Percentiles rank a stretch among this genome's conserved stretches.
Conservation (phyloP, 1,140 invertebrate species). For the Metaphire vulgaris region DNA sequence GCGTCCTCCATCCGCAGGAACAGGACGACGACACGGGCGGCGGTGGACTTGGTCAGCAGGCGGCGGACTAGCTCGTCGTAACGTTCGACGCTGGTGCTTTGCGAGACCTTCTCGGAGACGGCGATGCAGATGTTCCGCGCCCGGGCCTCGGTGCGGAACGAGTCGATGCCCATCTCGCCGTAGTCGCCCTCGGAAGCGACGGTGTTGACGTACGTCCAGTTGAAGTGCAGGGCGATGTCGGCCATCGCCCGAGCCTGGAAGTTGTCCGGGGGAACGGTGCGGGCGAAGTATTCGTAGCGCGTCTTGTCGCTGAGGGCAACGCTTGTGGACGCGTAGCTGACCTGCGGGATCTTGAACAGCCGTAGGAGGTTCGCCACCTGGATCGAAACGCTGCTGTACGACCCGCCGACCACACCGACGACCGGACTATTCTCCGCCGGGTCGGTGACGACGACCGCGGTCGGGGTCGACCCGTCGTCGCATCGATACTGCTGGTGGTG, state of each 20-base stretch:
- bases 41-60: constrained; percentile 58
- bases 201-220: constrained; percentile 65
- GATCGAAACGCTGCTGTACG: constrained; percentile 62
- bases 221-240: constrained; percentile 59
- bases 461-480: constrained; percentile 43
- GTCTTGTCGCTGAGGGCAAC: constrained; percentile 64
- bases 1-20: constrained; percentile 65
- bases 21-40: constrained; percentile 61
- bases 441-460: too few relatives aligned
- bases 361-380: constrained; percentile 64
- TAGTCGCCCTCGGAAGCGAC: constrained; percentile 66
- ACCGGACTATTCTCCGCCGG: constrained; percentile 39
- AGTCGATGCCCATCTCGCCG: constrained; percentile 61
- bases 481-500: too few relatives aligned
- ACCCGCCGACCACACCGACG: constrained; percentile 46
- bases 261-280: constrained; percentile 59
- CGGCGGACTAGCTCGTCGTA: constrained; percentile 61
- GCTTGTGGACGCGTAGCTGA: constrained; percentile 65
- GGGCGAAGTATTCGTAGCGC: constrained; percentile 63
- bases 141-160: constrained; percentile 63
- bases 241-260: constrained; percentile 65
- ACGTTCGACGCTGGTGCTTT: constrained; percentile 57
- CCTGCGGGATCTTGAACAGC: constrained; percentile 64
- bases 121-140: constrained; percentile 67
- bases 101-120: constrained; percentile 60